A percentile compares a stretch with the other conserved stretches of the same genome.
Conservation (phyloP, 2,888 invertebrate genomes). For the Fragum fragum region DNA sequence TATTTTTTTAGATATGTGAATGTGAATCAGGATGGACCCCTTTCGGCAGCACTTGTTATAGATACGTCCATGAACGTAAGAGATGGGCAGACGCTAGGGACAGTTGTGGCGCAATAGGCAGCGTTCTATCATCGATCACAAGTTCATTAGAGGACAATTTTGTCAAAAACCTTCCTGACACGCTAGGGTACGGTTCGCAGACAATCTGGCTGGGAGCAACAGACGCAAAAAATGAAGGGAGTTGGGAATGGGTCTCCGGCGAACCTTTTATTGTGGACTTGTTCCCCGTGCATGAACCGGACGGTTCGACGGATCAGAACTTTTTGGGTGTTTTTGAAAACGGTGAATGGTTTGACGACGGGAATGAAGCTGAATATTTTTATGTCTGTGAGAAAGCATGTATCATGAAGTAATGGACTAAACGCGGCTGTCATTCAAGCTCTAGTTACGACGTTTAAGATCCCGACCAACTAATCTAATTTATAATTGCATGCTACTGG, state of each 20-base stretch:
- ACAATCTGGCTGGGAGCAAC: not conserved
- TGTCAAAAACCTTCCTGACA: not conserved
- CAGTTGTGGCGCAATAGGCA: not conserved
- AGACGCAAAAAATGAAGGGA: not conserved
- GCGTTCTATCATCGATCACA: not conserved
- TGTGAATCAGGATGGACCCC: not conserved
- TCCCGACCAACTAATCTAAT: not conserved
- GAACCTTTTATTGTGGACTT: not conserved
- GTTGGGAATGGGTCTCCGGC: not conserved
- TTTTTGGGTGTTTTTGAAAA: not conserved
- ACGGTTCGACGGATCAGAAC: not conserved
- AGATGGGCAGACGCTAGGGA: not conserved
- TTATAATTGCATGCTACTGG: too few relatives aligned
- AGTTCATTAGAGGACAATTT: not conserved
- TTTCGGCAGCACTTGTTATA: not conserved
- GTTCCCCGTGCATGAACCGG: not conserved
- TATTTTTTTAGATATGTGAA: not conserved
- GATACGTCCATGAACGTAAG: not conserved
- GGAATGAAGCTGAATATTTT: not conserved
- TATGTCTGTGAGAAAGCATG: not conserved
- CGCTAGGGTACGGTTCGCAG: not conserved
- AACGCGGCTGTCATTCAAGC: not conserved
- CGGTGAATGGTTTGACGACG: not conserved
- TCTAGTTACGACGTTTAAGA: not conserved
- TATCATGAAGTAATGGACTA: not conserved